A percentile compares a stretch with the other conserved stretches of the same genome.
Evolutionary conservation across 2,797 vertebrate species (phyloP).

Genomic region (Neosilurus hyrtlii): DNA sequence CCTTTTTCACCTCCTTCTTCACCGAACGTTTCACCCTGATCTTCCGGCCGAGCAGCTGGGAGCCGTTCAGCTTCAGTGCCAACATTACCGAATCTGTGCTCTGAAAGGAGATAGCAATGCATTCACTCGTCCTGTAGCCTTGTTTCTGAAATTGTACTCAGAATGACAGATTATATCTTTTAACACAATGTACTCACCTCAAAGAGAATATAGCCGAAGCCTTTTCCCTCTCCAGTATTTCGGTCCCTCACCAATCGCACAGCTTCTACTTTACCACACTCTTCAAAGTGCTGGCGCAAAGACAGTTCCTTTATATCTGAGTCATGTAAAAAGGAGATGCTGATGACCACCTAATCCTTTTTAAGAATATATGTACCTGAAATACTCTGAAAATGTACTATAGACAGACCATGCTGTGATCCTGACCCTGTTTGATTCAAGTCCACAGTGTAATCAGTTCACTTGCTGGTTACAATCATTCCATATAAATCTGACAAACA

Average conservation of each 20-base stretch:
- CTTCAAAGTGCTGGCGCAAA: constrained; percentile 79
- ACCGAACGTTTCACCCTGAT: constrained; percentile 72
- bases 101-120: constrained; percentile 51
- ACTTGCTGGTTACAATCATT: neutral
- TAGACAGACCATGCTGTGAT: neutral
- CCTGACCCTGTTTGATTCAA: neutral
- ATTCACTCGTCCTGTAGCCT: neutral
- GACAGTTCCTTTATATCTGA: constrained; percentile 78
- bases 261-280: constrained; percentile 78
- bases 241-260: constrained; percentile 86
- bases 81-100: constrained; percentile 71
- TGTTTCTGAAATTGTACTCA: too few relatives aligned
- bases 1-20: constrained; percentile 64
- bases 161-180: neutral
- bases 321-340: neutral
- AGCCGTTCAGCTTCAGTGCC: constrained; percentile 69
- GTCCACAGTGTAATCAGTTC: neutral
- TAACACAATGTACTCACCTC: constrained; percentile 69
- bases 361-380: neutral
- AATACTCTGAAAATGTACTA: neutral
- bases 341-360: neutral
- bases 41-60: constrained; percentile 64
- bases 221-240: constrained; percentile 83
- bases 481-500: neutral
- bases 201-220: constrained; percentile 94